These are phyloP conservation scores for Drosophila mayaguana DNA, from an alignment of 2,888 invertebrate species.

Conservation along the genomic window DNA sequence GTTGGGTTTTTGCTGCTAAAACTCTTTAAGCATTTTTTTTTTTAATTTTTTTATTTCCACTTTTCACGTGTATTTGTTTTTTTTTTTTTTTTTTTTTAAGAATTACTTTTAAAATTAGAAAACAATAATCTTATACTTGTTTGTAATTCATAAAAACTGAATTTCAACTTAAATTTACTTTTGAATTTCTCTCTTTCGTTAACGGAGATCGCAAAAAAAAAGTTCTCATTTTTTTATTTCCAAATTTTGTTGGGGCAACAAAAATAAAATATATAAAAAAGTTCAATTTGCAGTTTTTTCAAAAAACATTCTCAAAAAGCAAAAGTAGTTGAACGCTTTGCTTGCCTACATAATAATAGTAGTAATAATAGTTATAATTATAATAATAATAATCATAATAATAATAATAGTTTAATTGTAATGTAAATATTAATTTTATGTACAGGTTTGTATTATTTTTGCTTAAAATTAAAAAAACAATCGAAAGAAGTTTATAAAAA, in stretches of 20 bases:
- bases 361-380: conserved; percentile 49
- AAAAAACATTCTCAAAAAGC: conserved; percentile 73
- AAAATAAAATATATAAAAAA: conserved; percentile 31
- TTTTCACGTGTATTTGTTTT: conserved; percentile 18
- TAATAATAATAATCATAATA: conserved; percentile 36
- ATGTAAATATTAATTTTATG: conserved; percentile 44
- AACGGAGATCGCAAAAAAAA: conserved; percentile 68
- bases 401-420: conserved; percentile 51
- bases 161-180: conserved; percentile 56
- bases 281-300: conserved; percentile 73
- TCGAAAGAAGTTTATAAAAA: conserved; percentile 24
- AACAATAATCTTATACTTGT: conserved; percentile 69
- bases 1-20: conserved; percentile 75
- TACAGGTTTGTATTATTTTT: conserved; percentile 54
- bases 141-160: conserved; percentile 75
- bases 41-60: conserved; percentile 24
- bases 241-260: conserved; percentile 12
- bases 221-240: conserved; percentile 47
- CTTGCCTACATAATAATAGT: conserved; percentile 53
- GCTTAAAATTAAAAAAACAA: conserved; percentile 76
- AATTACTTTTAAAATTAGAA: conserved; percentile 74
- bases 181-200: conserved; percentile 49
- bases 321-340: conserved; percentile 73
- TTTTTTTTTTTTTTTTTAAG: conserved; percentile 17
- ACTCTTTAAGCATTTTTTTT: conserved; percentile 60